Evolutionary conservation across 2,888 invertebrate genomes (phyloP), one percentile per base, ranked within the genome.

Genomic region (Trissolcus brochymenae): DNA sequence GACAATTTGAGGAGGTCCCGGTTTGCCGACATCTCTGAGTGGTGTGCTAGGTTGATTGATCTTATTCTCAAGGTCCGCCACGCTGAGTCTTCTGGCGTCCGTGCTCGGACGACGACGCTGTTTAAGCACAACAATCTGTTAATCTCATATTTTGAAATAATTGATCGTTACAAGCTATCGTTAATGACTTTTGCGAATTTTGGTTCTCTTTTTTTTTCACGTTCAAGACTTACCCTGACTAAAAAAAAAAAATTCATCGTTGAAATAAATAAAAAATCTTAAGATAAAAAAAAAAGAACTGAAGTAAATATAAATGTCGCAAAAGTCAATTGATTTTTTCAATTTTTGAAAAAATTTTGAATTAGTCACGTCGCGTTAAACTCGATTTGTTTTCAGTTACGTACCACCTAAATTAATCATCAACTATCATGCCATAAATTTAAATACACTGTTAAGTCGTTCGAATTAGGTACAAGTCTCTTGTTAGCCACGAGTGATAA

Each of bases 1-100:
- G 81, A 97, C 94, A 89, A 98, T 98, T 81, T 93, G 92, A 49
- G 98, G 97, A 81, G 97, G 96, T 76, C 96, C 96, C 80, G 93
- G 93, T 86, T 93, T 92, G 80, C 96, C 97, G 65, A 93, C 89
- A 80, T 95, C 92, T 88, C 93, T 94, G 81, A 98, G 91, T 56
- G 98, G 97, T 65, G 97, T 96, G 60, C 96, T 96, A 53, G 96
- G 95, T 89, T 96, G 95, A 89, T 97, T 96, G 89, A 97, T 95
- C 82, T 94, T 93, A 88, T 96, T 96, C 90, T 96, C 96, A 86
- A 97, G 91, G 89, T 97, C 97, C 86, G 95, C 95, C 84, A 97
- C 92, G 87, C 97, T 97, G 70, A 96, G 96, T 84, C 97, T 92
- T 86, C 98, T 93, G 81, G 96, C 93, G 91, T 98, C 97, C 83